Evolutionary conservation across 2,113 vertebrate genomes (phyloP), one percentile per base, ranked within the genome.

Genomic region (Vireo altiloquus): DNA sequence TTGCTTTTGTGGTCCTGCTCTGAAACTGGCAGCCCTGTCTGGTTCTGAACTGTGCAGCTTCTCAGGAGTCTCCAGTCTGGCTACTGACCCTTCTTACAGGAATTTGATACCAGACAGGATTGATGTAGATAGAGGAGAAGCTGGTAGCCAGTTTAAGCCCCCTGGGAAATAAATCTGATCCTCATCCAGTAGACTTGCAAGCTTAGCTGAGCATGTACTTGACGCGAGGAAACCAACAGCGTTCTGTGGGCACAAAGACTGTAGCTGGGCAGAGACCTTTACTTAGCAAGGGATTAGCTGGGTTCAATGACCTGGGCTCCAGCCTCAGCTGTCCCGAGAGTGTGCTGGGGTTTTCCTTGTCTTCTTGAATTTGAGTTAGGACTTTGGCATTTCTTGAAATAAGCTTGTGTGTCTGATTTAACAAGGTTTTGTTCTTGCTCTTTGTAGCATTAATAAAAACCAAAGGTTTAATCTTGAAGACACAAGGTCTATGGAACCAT

Each of bases 351-450:
- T 31, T 71, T 64, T 69, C 33, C 50, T 95, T 57, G n/a, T 28
- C 44, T 74, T 94, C 12, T 11, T 50, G 56, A 53, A 39, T 92
- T 90, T 90, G 74, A 82, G 63, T 61, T 76, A 50, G 64, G 76
- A 75, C 69, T 83, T 68, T 69, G 56, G 28, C 44, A 59, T 91
- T 93, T 85, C 37, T 87, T 71, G 42, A 94, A 90, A 91, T 80
- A 65, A 87, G 68, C 84, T 57, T 90, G 40, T 22, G 7, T 86
- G 13, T 77, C 49, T 94, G 90, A 27, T 85, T 93, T 65, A 90
- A 28, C 20, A 19, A 57, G 33, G 71, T 35, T 46, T 91, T 95
- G 53, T 84, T 82, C 81, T 92, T 92, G 61, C 40, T 89, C 61
- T 63, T 79, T 71, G 65, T 76, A 56, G 69, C 78, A 69, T 87